Conservation (phyloP, 2,797 vertebrate species). For the Parotocinclus haroldoi region DNA sequence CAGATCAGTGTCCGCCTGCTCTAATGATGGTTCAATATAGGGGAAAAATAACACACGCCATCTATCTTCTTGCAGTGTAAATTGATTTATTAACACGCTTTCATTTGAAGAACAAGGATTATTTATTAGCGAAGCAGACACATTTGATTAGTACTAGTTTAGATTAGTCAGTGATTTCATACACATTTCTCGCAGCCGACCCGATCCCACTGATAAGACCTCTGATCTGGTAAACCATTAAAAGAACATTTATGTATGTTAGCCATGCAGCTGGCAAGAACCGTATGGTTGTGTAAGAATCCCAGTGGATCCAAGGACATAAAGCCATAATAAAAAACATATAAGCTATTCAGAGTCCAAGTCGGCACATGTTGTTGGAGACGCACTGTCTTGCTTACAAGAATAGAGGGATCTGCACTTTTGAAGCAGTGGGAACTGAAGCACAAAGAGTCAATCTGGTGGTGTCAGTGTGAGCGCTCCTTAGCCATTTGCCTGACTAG, state of each 20-base stretch:
- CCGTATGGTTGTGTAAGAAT: background rate
- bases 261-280: background rate
- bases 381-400: conserved; percentile 13
- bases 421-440: conserved; percentile 28
- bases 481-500: conserved; percentile 35
- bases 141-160: conserved; percentile 42
- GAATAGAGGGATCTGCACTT: conserved; percentile 20
- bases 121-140: conserved; percentile 35
- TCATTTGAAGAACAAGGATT: conserved; percentile 33
- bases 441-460: conserved; percentile 40
- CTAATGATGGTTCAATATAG: conserved; percentile 52
- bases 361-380: background rate
- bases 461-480: conserved; percentile 33
- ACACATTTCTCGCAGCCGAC: conserved; percentile 36
- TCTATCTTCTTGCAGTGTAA: conserved; percentile 55
- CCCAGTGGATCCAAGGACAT: background rate
- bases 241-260: background rate
- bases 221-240: conserved; percentile 3
- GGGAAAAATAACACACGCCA: conserved; percentile 51
- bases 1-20: conserved; percentile 39
- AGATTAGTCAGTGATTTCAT: conserved; percentile 28
- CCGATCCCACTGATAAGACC: conserved; percentile 5
- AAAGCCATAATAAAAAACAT: background rate
- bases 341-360: too few relatives aligned
- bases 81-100: conserved; percentile 53